Percentiles rank a stretch among this genome's conserved stretches.
phyloP scores from a whole-genome alignment of 2,888 invertebrate genomes.

The Mellilla xanthometata region DNA sequence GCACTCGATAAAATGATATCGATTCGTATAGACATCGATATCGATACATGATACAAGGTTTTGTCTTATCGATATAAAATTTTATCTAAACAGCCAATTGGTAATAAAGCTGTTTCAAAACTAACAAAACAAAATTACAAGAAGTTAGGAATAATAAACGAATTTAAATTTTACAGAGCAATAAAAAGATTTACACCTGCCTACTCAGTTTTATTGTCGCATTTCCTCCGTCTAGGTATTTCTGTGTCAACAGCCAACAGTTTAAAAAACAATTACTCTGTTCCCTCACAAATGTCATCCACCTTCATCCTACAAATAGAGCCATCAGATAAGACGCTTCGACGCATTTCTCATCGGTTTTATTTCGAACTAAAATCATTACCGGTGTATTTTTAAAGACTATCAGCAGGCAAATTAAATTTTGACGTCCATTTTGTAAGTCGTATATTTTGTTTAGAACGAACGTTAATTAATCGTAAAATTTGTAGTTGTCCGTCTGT shows the following conservation, averaged over 20 bases:
- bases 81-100: no score
- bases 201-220: neutral
- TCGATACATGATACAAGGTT: no score
- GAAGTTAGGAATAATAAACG: neutral
- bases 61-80: no score
- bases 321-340: conserved; percentile 15
- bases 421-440: conserved; percentile 19
- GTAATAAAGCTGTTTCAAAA: no score
- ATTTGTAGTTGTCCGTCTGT: conserved; percentile 23
- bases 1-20: conserved; percentile 11
- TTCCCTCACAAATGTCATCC: conserved; percentile 13
- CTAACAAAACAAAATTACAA: no score
- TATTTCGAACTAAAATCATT: conserved; percentile 17
- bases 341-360: conserved; percentile 13
- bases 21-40: no score
- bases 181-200: conserved; percentile 9
- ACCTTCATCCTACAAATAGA: conserved; percentile 5
- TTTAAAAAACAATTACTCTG: conserved; percentile 15
- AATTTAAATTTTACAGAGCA: neutral
- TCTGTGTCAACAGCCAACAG: conserved; percentile 5
- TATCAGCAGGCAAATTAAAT: conserved; percentile 18
- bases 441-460: conserved; percentile 20
- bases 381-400: conserved; percentile 14
- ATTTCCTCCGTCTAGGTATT: neutral
- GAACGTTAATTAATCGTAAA: conserved; percentile 26